Conservation (phyloP, 2,113 vertebrate genomes). For the Leptocoma aspasia region DNA sequence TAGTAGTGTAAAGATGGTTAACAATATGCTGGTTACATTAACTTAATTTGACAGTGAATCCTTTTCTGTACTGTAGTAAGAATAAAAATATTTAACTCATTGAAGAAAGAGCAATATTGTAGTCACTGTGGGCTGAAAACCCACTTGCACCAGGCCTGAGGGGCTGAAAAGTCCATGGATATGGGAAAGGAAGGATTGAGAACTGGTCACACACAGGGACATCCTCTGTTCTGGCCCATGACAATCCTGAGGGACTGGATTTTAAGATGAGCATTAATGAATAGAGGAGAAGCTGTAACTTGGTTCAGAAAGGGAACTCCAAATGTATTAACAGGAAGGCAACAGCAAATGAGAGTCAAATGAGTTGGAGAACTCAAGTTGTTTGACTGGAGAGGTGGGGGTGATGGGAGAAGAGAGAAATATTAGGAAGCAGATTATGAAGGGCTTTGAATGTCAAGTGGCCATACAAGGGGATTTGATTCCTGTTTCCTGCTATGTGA, state of each 20-base stretch:
- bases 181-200: not conserved
- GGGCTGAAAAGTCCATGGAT: not conserved
- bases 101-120: not conserved
- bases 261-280: not conserved
- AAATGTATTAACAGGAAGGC: not conserved
- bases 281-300: not conserved
- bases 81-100: not conserved
- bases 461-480: constrained; percentile 31
- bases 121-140: not conserved
- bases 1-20: not conserved
- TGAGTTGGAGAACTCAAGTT: not conserved
- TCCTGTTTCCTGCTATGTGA: constrained; percentile 44
- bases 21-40: not conserved
- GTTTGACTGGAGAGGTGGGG: not conserved
- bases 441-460: constrained; percentile 61
- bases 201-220: not conserved
- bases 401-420: not conserved
- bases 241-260: not conserved
- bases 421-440: constrained; percentile 10
- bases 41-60: not conserved
- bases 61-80: not conserved
- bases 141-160: not conserved
- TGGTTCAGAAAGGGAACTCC: not conserved
- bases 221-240: not conserved
- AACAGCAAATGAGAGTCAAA: not conserved